Conservation (phyloP, 2,888 invertebrate species). For the Melipona beecheii region DNA sequence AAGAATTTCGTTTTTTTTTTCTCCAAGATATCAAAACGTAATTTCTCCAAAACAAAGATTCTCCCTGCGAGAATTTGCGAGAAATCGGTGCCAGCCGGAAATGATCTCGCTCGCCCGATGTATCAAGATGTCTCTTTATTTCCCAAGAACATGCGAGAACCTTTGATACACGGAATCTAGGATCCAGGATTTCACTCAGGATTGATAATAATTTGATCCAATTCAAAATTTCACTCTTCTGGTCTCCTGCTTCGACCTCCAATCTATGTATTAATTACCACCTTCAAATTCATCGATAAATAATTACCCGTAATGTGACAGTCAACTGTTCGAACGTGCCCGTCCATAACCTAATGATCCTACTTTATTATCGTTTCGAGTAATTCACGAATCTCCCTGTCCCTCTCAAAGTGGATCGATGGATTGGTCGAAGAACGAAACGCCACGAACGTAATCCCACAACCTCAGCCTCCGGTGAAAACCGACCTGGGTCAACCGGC, state of each 20-base stretch:
- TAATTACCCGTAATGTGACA: fast-evolving
- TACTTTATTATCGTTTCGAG: background rate
- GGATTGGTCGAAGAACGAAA: constrained; percentile 30
- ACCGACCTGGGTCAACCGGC: constrained; percentile 76
- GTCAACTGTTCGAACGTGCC: too few relatives aligned
- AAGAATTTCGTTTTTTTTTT: too few relatives aligned
- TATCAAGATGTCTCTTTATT: constrained; percentile 2
- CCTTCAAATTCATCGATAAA: background rate
- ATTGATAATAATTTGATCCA: background rate
- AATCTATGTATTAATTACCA: background rate
- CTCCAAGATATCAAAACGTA: too few relatives aligned
- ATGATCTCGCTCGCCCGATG: constrained; percentile 33
- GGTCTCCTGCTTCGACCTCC: background rate
- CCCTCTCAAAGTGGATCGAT: constrained; percentile 20
- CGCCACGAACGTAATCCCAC: constrained; percentile 62
- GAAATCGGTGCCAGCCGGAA: constrained; percentile 47
- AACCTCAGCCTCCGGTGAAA: constrained; percentile 56
- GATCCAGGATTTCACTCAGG: background rate
- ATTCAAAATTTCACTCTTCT: background rate
- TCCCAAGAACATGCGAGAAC: background rate
- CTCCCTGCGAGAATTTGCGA: constrained; percentile 24
- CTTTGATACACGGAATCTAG: background rate
- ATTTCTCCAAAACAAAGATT: background rate
- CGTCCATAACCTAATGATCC: background rate
- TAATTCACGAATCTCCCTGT: background rate